Percentiles rank a stretch among this genome's conserved stretches.
These are phyloP conservation scores for Sthenelais limicola DNA, from an alignment of 2,888 invertebrate species.

Conservation along the genomic window DNA sequence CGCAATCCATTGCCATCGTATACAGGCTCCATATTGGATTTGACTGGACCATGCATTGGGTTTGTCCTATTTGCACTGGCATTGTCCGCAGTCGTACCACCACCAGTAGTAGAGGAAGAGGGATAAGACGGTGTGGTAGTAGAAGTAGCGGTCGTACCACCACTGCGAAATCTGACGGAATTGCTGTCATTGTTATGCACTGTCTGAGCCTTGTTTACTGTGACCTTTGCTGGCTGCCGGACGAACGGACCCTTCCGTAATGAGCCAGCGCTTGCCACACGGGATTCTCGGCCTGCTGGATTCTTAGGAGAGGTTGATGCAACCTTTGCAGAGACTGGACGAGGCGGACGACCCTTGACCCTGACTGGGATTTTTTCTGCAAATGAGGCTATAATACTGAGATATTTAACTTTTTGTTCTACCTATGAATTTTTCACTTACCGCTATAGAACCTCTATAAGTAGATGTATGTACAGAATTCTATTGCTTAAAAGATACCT, in stretches of 20 bases:
- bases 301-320: slow-evolving; percentile 17
- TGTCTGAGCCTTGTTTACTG: not conserved
- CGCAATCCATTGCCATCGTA: slow-evolving; percentile 47
- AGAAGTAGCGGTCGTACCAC: not conserved
- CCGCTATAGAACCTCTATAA: no score
- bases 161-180: not conserved
- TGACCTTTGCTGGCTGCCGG: slow-evolving; percentile 10
- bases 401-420: no score
- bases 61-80: not conserved
- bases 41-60: not conserved
- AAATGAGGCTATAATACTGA: not conserved
- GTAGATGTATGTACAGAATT: no score
- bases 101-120: not conserved
- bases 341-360: slow-evolving; percentile 11
- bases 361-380: not conserved
- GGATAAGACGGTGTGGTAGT: not conserved
- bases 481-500: no score
- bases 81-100: not conserved
- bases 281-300: slow-evolving; percentile 14
- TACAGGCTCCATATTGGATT: slow-evolving; percentile 21
- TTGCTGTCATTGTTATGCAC: not conserved
- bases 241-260: slow-evolving; percentile 41
- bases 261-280: slow-evolving; percentile 42
- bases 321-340: slow-evolving; percentile 35
- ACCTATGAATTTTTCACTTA: no score